These are phyloP conservation scores for Strongylocentrotus purpuratus DNA, from an alignment of 35 echinoderm and acorn worm genomes.

Conservation along the genomic window DNA sequence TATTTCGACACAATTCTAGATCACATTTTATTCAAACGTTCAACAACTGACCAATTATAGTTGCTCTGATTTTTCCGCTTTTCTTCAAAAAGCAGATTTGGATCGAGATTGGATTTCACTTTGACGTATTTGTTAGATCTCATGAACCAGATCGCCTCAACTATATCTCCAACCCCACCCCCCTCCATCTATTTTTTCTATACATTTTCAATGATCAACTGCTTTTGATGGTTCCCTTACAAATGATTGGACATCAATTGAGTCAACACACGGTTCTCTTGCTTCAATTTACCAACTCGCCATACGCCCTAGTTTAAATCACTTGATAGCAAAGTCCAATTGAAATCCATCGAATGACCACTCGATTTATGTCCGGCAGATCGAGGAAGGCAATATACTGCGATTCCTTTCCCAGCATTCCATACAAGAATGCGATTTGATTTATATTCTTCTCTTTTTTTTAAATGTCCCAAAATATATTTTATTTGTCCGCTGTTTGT, in stretches of 20 bases:
- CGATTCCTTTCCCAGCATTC: too few species aligned
- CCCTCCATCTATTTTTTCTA: neutral
- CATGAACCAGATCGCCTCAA: neutral
- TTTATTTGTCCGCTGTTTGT: too few species aligned
- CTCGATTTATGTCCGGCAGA: neutral
- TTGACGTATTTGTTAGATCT: too few species aligned
- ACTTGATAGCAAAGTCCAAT: neutral
- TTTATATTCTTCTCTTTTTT: too few species aligned
- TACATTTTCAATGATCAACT: neutral
- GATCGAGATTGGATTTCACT: neutral
- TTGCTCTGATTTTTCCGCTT: neutral
- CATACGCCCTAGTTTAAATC: conserved; percentile 1
- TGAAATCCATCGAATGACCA: neutral
- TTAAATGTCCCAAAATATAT: too few species aligned
- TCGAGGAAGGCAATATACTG: neutral
- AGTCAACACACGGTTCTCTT: neutral
- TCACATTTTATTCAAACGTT: neutral
- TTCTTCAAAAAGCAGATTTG: neutral
- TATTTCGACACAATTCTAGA: too few species aligned
- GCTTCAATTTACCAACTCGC: neutral
- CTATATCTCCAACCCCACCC: neutral
- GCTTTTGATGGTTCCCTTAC: neutral
- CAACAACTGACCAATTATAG: neutral
- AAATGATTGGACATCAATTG: neutral
- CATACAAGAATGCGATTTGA: too few species aligned